Evolutionary conservation across 2,797 vertebrate genomes (phyloP).

Genomic region (Tarsius wallacei): DNA sequence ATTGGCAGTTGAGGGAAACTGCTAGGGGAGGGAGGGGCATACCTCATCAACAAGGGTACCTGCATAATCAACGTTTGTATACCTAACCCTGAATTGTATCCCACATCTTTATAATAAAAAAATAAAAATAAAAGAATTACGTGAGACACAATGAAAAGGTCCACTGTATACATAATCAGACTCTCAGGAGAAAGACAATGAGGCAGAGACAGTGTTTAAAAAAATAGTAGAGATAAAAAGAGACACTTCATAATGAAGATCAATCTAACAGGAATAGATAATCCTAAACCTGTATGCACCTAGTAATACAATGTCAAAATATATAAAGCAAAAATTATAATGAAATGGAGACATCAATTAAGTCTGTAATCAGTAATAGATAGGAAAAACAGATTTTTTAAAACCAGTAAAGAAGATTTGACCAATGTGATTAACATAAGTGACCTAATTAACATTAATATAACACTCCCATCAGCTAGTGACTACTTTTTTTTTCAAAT

Average conservation of each 20-base stretch:
- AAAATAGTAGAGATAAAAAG: neutral
- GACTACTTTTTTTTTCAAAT: neutral
- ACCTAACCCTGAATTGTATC: too few relatives aligned
- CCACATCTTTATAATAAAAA: too few relatives aligned
- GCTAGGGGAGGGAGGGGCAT: too few relatives aligned
- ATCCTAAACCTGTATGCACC: neutral
- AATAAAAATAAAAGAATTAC: too few relatives aligned
- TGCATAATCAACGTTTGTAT: too few relatives aligned
- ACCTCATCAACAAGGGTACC: too few relatives aligned
- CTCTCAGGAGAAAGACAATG: neutral
- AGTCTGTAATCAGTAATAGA: neutral
- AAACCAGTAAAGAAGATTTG: neutral
- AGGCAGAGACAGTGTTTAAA: neutral
- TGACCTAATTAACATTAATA: neutral
- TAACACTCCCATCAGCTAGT: neutral
- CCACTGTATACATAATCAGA: neutral
- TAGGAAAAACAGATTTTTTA: neutral
- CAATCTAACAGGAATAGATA: neutral
- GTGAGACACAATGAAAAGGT: neutral
- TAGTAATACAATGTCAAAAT: neutral
- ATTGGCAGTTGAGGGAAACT: too few relatives aligned
- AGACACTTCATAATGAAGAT: neutral
- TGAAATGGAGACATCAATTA: neutral
- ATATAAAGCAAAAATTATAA: slow-evolving; percentile 17
- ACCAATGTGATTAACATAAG: neutral